Base-by-base conservation (phyloP, 2,888 invertebrate species). In the Aphodius granarius region DNA sequence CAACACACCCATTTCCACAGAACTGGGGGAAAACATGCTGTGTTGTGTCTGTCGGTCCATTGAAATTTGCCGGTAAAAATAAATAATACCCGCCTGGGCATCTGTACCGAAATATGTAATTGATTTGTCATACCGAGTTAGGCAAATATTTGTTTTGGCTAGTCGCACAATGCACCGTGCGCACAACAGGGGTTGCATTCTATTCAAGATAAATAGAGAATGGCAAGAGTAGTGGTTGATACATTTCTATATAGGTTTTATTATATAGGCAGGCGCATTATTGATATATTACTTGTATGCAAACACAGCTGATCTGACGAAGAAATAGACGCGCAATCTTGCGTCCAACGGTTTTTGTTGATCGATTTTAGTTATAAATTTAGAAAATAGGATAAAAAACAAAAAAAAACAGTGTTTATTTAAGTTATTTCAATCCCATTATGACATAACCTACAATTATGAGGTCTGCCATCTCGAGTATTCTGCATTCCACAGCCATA, bases 51-150 rank as follows among this genome's bases (percentile, higher is more conserved):
- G 66, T 13, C 43, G 17, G 66, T 68, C 68, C 68, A 68, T 68
- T 68, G 21, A 68, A 21, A 21, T 68, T 68, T 3, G 21, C 68
- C 68, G 19, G 68, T 22, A 22, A 68, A 68, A 68, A 68, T 68
- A 68, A n/a, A 68, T 22, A 68, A 68, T 68, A 68, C 17, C 71
- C 23, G 62, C 22, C 19, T 66, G 68, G 65, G 75, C 72, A 62
- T 62, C 62, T 16, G 64, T 23, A 72, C 63, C 22, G 75, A 66
- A 72, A 74, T 74, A 43, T 75, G 72, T 75, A 75, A 75, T 75
- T 75, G 75, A 75, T 75, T 75, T 75, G 75, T 75, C 75, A 73
- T 72, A 72, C 75, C 75, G 75, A 72, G 65, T 72, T 72, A 63
- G 63, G 72, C 63, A 75, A 75, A 75, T 75, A 75, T 75, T 75